phyloP scores from a whole-genome alignment of 2,888 invertebrate genomes.

The Ptychoptera contaminata region DNA sequence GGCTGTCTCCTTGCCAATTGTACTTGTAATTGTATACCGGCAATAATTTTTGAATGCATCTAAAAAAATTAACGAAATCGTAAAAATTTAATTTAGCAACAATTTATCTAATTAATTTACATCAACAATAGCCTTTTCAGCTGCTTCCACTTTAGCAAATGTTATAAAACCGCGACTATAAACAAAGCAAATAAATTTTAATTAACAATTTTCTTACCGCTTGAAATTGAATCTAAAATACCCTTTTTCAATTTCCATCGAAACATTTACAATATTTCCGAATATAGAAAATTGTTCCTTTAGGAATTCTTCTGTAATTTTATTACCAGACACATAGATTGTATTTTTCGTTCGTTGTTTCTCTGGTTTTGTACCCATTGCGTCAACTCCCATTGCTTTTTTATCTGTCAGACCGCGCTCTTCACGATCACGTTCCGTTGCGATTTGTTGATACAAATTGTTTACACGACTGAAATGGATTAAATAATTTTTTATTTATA shows the following conservation, averaged over 20 bases:
- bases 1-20: slow-evolving; percentile 68
- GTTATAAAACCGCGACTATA: slow-evolving; percentile 78
- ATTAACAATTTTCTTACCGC: slow-evolving; percentile 1
- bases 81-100: not conserved
- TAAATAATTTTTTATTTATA: slow-evolving; percentile 3
- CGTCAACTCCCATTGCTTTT: slow-evolving; percentile 24
- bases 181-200: slow-evolving; percentile 12
- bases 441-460: slow-evolving; percentile 63
- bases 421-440: slow-evolving; percentile 48
- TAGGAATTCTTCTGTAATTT: slow-evolving; percentile 63
- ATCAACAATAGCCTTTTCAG: slow-evolving; percentile 70
- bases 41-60: slow-evolving; percentile 58
- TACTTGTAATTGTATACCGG: slow-evolving; percentile 60
- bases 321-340: slow-evolving; percentile 64
- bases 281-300: slow-evolving; percentile 58
- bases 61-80: slow-evolving; percentile 13
- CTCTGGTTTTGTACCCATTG: slow-evolving; percentile 30
- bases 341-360: slow-evolving; percentile 64
- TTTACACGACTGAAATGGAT: slow-evolving; percentile 22
- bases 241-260: slow-evolving; percentile 74
- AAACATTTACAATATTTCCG: slow-evolving; percentile 60
- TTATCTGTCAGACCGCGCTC: slow-evolving; percentile 39
- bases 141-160: slow-evolving; percentile 76
- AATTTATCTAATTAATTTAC: slow-evolving; percentile 10
- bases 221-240: slow-evolving; percentile 22